Percentiles rank a stretch among this genome's conserved stretches.
Evolutionary conservation across 2,113 vertebrate species (phyloP).

Genomic region (Carlito syrichta): DNA sequence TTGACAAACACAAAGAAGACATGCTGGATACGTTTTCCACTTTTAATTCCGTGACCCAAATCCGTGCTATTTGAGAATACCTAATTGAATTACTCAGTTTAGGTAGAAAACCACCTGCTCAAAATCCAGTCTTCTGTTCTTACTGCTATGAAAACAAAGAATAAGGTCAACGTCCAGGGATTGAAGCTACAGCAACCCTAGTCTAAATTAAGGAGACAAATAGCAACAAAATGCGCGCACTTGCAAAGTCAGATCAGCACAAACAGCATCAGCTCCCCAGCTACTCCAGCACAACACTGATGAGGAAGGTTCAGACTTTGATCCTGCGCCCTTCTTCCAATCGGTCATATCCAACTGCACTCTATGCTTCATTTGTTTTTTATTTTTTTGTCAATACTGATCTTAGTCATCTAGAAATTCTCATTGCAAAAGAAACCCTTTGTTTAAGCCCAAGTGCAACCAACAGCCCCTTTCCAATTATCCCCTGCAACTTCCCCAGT

Average conservation of each 20-base stretch:
- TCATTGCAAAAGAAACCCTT: conserved; percentile 54
- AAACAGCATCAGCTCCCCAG: neutral
- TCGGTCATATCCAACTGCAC: neutral
- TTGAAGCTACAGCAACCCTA: neutral
- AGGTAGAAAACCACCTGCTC: conserved; percentile 54
- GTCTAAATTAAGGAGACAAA: neutral
- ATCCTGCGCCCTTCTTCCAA: neutral
- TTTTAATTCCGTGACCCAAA: conserved; percentile 50
- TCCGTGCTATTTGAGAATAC: conserved; percentile 30
- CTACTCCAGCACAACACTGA: neutral
- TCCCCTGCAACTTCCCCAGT: conserved; percentile 51
- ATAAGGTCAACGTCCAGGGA: conserved; percentile 19
- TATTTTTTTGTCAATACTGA: conserved; percentile 6
- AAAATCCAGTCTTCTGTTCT: neutral
- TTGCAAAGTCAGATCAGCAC: neutral
- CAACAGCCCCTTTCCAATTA: conserved; percentile 59
- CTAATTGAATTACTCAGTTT: conserved; percentile 61
- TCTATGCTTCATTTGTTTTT: neutral
- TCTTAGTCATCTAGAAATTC: conserved; percentile 13
- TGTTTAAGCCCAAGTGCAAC: conserved; percentile 45
- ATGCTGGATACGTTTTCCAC: neutral
- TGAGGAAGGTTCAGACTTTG: neutral
- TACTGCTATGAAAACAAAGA: conserved; percentile 23
- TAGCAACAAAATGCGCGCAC: neutral
- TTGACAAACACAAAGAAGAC: conserved; percentile 11